phyloP scores from a whole-genome alignment of 2,797 vertebrate genomes.

The Echeneis naucrates region DNA sequence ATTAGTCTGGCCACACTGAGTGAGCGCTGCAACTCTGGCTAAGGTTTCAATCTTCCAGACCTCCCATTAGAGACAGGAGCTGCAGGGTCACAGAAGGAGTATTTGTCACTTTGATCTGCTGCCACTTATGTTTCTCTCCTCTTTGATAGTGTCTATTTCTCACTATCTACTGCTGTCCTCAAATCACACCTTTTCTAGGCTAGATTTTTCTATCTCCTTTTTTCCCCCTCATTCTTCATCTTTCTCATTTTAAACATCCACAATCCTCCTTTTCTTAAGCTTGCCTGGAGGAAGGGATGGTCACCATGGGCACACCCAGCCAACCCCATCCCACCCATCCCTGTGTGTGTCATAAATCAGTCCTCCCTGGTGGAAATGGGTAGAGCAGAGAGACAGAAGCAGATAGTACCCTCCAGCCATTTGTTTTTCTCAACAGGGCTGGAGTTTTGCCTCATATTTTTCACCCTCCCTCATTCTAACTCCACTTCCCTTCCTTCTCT shows the following conservation, averaged over 20 bases:
- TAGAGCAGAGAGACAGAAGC: slow-evolving; percentile 53
- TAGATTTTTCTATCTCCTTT: slow-evolving; percentile 22
- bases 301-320: neutral
- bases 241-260: slow-evolving; percentile 21
- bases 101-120: slow-evolving; percentile 78
- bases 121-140: slow-evolving; percentile 62
- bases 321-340: neutral
- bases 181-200: slow-evolving; percentile 16
- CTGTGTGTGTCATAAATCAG: slow-evolving; percentile 57
- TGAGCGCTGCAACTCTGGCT: slow-evolving; percentile 71
- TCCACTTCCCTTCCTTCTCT: slow-evolving; percentile 49
- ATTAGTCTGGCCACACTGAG: slow-evolving; percentile 68
- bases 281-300: slow-evolving; percentile 22
- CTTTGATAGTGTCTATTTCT: slow-evolving; percentile 32
- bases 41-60: slow-evolving; percentile 70
- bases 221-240: slow-evolving; percentile 29
- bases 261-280: slow-evolving; percentile 2
- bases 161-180: slow-evolving; percentile 24
- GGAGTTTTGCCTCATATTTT: slow-evolving; percentile 55
- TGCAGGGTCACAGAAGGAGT: slow-evolving; percentile 63
- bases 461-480: slow-evolving; percentile 38
- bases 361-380: slow-evolving; percentile 49
- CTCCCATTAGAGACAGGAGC: slow-evolving; percentile 65
- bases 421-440: slow-evolving; percentile 73
- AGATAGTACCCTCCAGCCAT: slow-evolving; percentile 62